phyloP scores from a whole-genome alignment of 2,113 vertebrate species.

The Pithys albifrons region DNA sequence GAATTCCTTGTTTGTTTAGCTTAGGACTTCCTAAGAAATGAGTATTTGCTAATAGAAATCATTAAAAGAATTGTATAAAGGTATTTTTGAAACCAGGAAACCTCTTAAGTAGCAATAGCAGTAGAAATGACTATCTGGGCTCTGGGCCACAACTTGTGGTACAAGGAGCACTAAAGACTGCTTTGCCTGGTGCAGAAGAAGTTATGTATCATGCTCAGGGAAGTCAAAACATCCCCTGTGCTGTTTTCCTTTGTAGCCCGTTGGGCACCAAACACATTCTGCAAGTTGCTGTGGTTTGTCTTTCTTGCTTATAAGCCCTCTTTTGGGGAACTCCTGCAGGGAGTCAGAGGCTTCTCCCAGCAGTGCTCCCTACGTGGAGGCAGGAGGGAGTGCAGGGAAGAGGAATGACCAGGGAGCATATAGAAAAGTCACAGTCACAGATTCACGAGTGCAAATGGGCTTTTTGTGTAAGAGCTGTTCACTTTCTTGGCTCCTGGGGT shows the following conservation, averaged over 20 bases:
- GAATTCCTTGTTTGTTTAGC: background rate
- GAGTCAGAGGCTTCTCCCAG: background rate
- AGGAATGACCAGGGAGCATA: background rate
- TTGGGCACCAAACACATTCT: background rate
- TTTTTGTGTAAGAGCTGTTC: rapidly evolving
- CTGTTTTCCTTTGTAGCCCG: background rate
- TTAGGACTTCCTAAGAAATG: background rate
- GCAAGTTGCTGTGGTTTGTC: background rate
- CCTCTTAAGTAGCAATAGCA: background rate
- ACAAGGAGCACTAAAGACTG: background rate
- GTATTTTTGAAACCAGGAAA: background rate
- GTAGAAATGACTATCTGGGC: background rate
- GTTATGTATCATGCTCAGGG: background rate
- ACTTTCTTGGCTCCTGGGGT: background rate
- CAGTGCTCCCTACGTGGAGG: background rate
- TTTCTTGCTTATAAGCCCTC: background rate
- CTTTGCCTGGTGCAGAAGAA: background rate
- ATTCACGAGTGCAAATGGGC: background rate
- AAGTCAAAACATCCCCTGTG: background rate
- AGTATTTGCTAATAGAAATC: background rate
- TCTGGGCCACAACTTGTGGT: background rate
- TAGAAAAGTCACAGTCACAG: background rate
- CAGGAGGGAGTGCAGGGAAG: background rate
- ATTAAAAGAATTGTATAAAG: background rate
- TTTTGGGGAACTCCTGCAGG: background rate